These are phyloP conservation scores for Saccostrea cuccullata DNA, from an alignment of 1,140 invertebrate species.

Conservation along the genomic window DNA sequence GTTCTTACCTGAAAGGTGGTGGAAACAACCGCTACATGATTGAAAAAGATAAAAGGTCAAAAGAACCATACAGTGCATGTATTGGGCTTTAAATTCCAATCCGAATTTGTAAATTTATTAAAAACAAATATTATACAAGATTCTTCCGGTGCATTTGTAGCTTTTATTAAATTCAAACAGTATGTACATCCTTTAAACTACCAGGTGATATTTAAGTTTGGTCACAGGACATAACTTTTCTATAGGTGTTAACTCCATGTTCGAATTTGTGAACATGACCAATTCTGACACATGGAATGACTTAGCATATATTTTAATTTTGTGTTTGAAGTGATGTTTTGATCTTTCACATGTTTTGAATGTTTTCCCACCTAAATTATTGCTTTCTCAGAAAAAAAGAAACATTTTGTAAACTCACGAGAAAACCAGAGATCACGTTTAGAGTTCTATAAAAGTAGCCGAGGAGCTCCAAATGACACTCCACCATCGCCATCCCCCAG, in stretches of 20 bases:
- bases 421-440: conserved; percentile 17
- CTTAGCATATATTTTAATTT: background rate
- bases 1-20: no score
- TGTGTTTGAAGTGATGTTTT: background rate
- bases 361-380: background rate
- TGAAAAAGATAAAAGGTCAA: no score
- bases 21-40: no score
- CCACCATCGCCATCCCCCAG: background rate
- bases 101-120: no score
- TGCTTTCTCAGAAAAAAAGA: conserved; percentile 11
- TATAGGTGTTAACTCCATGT: background rate
- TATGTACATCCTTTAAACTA: no score
- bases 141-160: no score
- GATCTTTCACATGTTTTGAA: background rate
- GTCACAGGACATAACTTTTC: background rate
- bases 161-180: no score
- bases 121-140: no score
- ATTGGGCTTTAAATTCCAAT: no score
- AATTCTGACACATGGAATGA: background rate
- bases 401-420: background rate
- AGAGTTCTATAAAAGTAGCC: background rate
- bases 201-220: background rate
- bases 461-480: background rate
- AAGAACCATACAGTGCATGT: no score
- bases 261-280: background rate